Evolutionary conservation across 2,888 invertebrate species (phyloP).

Genomic region (Neria commutata): DNA sequence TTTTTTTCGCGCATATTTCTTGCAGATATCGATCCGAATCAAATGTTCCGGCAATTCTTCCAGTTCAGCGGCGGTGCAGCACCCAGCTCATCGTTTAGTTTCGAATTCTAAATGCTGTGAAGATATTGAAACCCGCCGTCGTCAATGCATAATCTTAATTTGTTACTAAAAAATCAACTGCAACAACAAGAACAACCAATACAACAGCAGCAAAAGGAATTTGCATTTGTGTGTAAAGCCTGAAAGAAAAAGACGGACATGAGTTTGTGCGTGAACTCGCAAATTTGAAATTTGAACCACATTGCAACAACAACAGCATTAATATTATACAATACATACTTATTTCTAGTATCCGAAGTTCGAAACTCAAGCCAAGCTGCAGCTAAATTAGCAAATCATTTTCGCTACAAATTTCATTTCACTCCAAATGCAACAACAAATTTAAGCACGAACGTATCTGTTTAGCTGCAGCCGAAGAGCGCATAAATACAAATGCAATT

Average conservation of each 20-base stretch:
- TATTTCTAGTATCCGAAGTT: too few relatives aligned
- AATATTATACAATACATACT: not conserved
- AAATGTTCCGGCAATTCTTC: slow-evolving; percentile 86
- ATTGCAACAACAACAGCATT: not conserved
- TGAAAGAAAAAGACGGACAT: too few relatives aligned
- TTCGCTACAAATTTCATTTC: too few relatives aligned
- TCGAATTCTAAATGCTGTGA: slow-evolving; percentile 50
- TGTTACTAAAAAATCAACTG: slow-evolving; percentile 7
- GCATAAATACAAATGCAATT: too few relatives aligned
- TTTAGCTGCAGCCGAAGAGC: too few relatives aligned
- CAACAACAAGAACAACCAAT: not conserved
- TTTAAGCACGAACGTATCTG: too few relatives aligned
- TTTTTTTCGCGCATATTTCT: slow-evolving; percentile 49
- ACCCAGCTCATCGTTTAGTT: slow-evolving; percentile 61
- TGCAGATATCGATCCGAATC: slow-evolving; percentile 81
- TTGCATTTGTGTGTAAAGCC: too few relatives aligned
- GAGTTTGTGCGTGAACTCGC: too few relatives aligned
- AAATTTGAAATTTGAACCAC: too few relatives aligned
- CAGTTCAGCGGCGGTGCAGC: slow-evolving; percentile 67
- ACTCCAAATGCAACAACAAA: too few relatives aligned
- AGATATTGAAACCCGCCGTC: slow-evolving; percentile 15
- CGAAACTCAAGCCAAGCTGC: too few relatives aligned
- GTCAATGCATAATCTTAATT: slow-evolving; percentile 20
- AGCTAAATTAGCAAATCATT: too few relatives aligned
- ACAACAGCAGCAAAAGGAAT: slow-evolving; percentile 1